These are phyloP conservation scores for Watsonalla binaria DNA, from an alignment of 2,888 invertebrate genomes.

Conservation along the genomic window DNA sequence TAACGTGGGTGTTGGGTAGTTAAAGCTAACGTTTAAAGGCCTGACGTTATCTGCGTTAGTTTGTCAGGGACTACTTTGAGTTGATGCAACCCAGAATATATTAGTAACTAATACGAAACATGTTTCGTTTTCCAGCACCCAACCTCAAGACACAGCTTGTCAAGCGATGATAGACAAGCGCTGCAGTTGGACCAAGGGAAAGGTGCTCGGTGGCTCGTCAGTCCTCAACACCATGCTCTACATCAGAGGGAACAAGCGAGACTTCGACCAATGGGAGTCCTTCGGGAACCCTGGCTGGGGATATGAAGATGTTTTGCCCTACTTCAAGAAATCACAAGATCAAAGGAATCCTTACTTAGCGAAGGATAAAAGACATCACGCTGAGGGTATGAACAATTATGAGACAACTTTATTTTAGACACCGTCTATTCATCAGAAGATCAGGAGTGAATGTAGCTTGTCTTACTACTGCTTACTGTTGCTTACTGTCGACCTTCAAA, in stretches of 20 bases:
- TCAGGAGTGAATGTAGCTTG: not conserved
- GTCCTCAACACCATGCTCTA: slow-evolving; percentile 95
- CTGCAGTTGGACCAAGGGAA: slow-evolving; percentile 94
- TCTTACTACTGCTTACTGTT: too few species aligned
- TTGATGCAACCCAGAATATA: not conserved
- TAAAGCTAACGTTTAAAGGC: too few species aligned
- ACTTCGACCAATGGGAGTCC: slow-evolving; percentile 92
- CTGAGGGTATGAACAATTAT: slow-evolving; percentile 76
- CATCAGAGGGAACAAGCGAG: slow-evolving; percentile 90
- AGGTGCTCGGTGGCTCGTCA: slow-evolving; percentile 91
- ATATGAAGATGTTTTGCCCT: slow-evolving; percentile 87
- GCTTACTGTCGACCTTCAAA: too few species aligned
- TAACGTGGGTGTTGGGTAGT: too few species aligned
- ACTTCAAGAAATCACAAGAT: slow-evolving; percentile 92
- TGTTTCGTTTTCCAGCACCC: slow-evolving; percentile 79
- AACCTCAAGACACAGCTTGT: slow-evolving; percentile 89
- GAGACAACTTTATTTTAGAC: not conserved
- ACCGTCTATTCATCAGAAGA: too few species aligned
- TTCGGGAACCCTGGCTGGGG: slow-evolving; percentile 94
- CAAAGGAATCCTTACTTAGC: slow-evolving; percentile 93
- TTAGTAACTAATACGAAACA: not conserved
- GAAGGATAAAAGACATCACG: slow-evolving; percentile 83
- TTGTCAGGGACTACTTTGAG: not conserved
- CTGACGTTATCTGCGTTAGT: too few species aligned
- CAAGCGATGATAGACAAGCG: slow-evolving; percentile 91